Percentiles rank a stretch among this genome's conserved stretches.
These are phyloP conservation scores for Aphelenchoides fujianensis DNA, from an alignment of 1,140 invertebrate genomes.

Conservation along the genomic window DNA sequence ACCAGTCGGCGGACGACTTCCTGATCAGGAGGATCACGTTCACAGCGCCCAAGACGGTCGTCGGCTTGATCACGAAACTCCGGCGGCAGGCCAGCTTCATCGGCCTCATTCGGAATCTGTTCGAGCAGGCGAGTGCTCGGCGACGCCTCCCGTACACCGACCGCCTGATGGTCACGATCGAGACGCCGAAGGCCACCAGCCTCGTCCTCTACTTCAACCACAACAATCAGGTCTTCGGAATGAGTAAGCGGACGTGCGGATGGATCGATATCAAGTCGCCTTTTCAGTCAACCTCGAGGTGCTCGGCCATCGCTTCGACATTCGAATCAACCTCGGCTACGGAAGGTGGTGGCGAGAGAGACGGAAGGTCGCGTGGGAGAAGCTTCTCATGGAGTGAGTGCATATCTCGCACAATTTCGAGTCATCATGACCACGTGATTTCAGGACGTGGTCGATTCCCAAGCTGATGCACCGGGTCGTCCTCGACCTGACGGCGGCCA, in stretches of 20 bases:
- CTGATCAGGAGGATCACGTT: slow-evolving; percentile 16
- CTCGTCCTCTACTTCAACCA: neutral
- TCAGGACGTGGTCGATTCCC: slow-evolving; percentile 15
- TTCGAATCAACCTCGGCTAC: neutral
- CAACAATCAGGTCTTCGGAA: slow-evolving; percentile 11
- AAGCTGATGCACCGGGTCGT: neutral
- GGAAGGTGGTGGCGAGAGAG: neutral
- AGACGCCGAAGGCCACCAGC: neutral
- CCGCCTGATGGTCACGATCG: neutral
- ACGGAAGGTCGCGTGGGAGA: neutral
- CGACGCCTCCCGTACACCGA: neutral
- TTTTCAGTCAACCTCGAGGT: neutral
- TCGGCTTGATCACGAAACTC: neutral
- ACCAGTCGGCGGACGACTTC: neutral
- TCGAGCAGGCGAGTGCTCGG: neutral
- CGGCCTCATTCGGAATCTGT: slow-evolving; percentile 15
- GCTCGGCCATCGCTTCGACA: neutral
- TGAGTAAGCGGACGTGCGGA: neutral
- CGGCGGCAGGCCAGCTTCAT: neutral
- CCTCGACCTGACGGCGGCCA: neutral
- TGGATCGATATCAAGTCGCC: neutral
- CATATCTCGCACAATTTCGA: too few species aligned
- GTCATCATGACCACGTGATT: too few species aligned
- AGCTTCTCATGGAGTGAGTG: neutral
- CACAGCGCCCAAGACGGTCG: slow-evolving; percentile 5